phyloP scores from a whole-genome alignment of 2,797 vertebrate species.

The Acipenser ruthenus region DNA sequence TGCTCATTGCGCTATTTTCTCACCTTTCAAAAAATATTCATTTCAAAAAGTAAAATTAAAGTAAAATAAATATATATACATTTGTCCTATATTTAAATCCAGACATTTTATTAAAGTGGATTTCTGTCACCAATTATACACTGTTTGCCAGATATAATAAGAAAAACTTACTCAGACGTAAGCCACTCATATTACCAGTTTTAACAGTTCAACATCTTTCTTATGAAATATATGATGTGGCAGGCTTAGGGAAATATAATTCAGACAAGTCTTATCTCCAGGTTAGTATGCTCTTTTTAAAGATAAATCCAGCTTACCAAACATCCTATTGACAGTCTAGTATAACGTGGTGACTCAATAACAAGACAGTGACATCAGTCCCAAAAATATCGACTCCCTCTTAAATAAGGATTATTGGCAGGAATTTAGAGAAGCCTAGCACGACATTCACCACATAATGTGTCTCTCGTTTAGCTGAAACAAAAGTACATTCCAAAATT shows the following conservation, averaged over 20 bases:
- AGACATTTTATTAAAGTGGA: too few species aligned
- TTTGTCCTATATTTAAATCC: too few species aligned
- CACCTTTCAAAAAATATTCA: too few species aligned
- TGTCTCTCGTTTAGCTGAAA: not conserved
- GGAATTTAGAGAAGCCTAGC: not conserved
- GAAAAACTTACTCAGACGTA: too few species aligned
- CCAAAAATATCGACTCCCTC: slow-evolving; percentile 10
- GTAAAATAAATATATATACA: too few species aligned
- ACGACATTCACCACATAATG: not conserved
- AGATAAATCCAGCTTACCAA: not conserved
- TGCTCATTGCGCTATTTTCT: too few species aligned
- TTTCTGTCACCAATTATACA: too few species aligned
- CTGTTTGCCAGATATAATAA: too few species aligned
- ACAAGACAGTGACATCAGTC: slow-evolving; percentile 18
- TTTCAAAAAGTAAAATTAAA: too few species aligned
- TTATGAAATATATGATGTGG: not conserved
- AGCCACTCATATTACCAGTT: too few species aligned
- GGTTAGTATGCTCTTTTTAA: too few species aligned
- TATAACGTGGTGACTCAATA: slow-evolving; percentile 14
- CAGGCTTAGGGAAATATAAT: not conserved
- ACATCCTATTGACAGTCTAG: not conserved
- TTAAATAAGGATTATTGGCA: not conserved
- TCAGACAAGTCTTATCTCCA: too few species aligned
- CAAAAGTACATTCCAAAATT: not conserved
- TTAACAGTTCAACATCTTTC: not conserved